Evolutionary conservation across 2,888 invertebrate species (phyloP), one percentile per base, ranked within the genome.

Genomic region (Eupsilia transversa): DNA sequence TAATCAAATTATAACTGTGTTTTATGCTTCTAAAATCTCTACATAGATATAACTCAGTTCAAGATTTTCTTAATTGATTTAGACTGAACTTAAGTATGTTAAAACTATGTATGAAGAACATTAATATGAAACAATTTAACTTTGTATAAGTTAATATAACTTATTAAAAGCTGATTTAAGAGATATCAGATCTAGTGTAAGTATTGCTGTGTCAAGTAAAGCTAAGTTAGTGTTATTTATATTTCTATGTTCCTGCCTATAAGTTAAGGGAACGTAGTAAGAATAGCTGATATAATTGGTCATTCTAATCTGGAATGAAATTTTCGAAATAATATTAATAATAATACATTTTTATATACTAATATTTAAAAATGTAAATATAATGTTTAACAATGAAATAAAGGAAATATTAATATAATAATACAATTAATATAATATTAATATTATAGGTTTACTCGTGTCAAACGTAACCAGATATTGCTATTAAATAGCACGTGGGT

Each of bases 81-180:
- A 71, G 23, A 63, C 54, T 57, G 14, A 46, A 71, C 49, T 38
- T 38, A 33, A 54, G 43, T 27, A 74, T 33, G 14, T 60, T 33
- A 52, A 46, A 71, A 64, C 43, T 82, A 65, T 52, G 63, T 43
- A 57, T 65, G 30, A 64, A 56, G 54, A 82, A 70, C 66, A 67
- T 70, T 41, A 71, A 67, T 67, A 76, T 67, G 57, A 71, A 41
- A 52, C 46, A 82, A 82, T 78, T 78, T 54, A 72, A 78, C 79
- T 80, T 80, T 14, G 59, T 33, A 1, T 60, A 65, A 65, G 60
- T 61, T 65, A 52, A 57, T 65, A 30, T 56, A 52, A 41, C 23
- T 14, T 52, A 72, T 82, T 77, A 65, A 52, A 72, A 60, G 54
- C 64, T 60, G 49, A 77, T 80, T 46, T 56, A 57, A 60, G 38